phyloP scores from a whole-genome alignment of 2,888 invertebrate species.

The Eumacrocentrus americanus region DNA sequence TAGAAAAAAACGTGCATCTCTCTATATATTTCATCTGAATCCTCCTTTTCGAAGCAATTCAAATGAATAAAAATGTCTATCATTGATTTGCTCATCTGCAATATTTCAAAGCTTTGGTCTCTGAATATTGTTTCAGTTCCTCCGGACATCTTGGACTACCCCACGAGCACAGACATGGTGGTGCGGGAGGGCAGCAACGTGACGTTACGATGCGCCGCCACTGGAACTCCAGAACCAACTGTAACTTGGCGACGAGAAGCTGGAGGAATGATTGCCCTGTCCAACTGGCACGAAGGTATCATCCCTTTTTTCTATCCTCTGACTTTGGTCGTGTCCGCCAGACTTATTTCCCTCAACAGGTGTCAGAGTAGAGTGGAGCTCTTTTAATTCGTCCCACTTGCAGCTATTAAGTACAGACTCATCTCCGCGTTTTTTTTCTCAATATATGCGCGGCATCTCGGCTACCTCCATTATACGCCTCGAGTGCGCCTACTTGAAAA shows the following conservation, averaged over 20 bases:
- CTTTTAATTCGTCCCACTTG: conserved; percentile 4
- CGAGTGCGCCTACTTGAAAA: too few relatives aligned
- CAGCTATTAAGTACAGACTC: neutral
- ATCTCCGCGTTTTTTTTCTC: neutral
- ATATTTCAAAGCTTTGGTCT: neutral
- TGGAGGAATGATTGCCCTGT: conserved; percentile 65
- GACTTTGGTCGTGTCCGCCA: conserved; percentile 21
- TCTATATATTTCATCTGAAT: neutral
- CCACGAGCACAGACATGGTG: conserved; percentile 84
- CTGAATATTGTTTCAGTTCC: conserved; percentile 68
- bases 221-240: conserved; percentile 82
- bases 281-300: conserved; percentile 54
- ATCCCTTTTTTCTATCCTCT: too few relatives aligned
- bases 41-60: neutral
- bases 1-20: too few relatives aligned
- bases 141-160: conserved; percentile 85
- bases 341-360: conserved; percentile 29
- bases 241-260: conserved; percentile 89
- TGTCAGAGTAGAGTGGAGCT: conserved; percentile 17
- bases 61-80: neutral
- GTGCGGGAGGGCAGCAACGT: conserved; percentile 87
- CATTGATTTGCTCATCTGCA: neutral
- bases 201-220: conserved; percentile 83
- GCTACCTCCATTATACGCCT: too few relatives aligned
- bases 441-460: neutral